Evolutionary conservation across 37 sponge, comb jelly and placozoan species (phyloP).

Genomic region (Halichondria panicea): DNA sequence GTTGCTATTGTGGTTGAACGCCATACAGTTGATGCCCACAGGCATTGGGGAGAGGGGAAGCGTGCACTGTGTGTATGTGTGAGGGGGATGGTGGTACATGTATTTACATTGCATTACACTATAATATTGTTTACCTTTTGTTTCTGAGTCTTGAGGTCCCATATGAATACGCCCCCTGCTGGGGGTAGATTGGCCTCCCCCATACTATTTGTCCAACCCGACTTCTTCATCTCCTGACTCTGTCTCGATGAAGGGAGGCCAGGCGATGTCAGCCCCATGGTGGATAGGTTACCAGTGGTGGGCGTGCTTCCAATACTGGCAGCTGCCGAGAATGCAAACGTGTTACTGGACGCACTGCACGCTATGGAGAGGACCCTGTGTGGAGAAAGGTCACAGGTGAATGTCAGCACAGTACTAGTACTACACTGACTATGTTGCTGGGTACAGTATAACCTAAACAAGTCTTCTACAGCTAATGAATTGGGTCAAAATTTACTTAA

Average conservation of each 20-base stretch:
- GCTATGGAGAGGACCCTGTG: constrained; percentile 56
- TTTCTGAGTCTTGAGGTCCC: constrained; percentile 59
- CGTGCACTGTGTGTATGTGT: constrained; percentile 31
- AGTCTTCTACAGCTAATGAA: too few relatives aligned
- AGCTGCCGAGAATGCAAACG: constrained; percentile 64
- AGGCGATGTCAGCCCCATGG: constrained; percentile 51
- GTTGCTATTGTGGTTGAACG: constrained; percentile 96
- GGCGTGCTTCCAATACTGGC: constrained; percentile 1
- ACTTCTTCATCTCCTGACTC: background rate
- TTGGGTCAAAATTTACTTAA: too few relatives aligned
- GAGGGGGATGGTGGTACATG: constrained; percentile 11
- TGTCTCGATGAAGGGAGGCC: constrained; percentile 41
- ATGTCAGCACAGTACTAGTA: background rate
- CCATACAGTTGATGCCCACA: constrained; percentile 70
- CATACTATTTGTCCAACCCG: background rate
- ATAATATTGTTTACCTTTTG: constrained; percentile 14
- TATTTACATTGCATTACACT: too few relatives aligned
- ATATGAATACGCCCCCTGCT: constrained; percentile 55
- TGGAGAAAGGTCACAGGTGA: background rate
- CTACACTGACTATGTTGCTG: too few relatives aligned
- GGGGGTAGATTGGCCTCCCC: background rate
- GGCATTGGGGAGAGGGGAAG: constrained; percentile 36
- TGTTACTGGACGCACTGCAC: constrained; percentile 34
- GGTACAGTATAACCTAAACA: too few relatives aligned
- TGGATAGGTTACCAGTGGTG: background rate